phyloP scores from a whole-genome alignment of 1,140 invertebrate genomes.

The Phymastichus coffea region DNA sequence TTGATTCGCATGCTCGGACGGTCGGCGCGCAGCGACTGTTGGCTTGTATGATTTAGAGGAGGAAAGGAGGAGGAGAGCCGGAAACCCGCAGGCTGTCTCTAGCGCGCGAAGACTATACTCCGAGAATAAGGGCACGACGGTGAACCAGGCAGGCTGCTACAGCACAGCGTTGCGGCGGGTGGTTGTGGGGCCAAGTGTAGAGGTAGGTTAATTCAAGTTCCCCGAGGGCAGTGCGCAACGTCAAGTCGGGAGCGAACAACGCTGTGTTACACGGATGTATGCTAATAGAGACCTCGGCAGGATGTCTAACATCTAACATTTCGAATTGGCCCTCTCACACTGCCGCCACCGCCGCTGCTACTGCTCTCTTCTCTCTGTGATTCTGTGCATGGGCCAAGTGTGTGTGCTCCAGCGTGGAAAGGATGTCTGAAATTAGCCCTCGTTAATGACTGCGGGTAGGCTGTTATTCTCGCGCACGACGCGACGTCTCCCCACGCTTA shows the following conservation, averaged over 20 bases:
- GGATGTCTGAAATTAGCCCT: slow-evolving; percentile 6
- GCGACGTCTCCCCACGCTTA: too few species aligned
- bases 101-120: too few species aligned
- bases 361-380: too few species aligned
- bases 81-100: background rate
- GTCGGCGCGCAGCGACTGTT: too few species aligned
- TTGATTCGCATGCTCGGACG: background rate
- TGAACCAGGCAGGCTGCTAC: too few species aligned
- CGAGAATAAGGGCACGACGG: too few species aligned
- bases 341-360: too few species aligned
- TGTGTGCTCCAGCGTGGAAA: background rate
- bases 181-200: too few species aligned
- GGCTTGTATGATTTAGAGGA: slow-evolving; percentile 1
- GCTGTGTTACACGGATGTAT: slow-evolving; percentile 2
- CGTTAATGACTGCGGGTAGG: background rate
- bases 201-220: background rate
- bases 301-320: slow-evolving; percentile 1
- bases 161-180: too few species aligned
- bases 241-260: slow-evolving; percentile 3
- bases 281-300: slow-evolving; percentile 7
- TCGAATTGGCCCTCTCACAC: background rate
- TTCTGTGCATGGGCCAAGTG: too few species aligned
- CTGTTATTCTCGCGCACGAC: background rate
- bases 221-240: background rate
- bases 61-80: too few species aligned